Evolutionary conservation across 2,797 vertebrate species (phyloP).

Genomic region (Otus scops): DNA sequence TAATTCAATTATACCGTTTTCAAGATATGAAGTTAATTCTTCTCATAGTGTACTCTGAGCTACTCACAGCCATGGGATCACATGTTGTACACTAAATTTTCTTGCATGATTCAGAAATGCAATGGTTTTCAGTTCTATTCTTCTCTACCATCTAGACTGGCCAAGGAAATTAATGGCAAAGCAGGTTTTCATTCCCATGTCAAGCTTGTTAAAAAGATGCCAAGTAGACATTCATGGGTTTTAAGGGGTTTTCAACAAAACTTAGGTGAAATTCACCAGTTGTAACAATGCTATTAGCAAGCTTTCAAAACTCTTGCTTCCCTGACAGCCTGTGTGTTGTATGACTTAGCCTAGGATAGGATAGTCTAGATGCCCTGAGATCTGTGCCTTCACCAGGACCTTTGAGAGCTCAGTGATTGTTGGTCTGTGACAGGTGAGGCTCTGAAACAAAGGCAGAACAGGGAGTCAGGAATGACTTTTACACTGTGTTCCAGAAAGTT

Average conservation of each 20-base stretch:
- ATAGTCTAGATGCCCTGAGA: background rate
- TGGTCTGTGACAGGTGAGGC: background rate
- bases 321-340: background rate
- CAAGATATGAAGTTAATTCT: background rate
- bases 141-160: background rate
- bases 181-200: background rate
- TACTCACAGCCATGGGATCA: background rate
- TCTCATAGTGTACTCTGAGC: background rate
- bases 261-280: background rate
- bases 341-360: background rate
- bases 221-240: fast-evolving
- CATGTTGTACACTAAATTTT: background rate
- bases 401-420: background rate
- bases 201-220: background rate
- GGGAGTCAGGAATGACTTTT: background rate
- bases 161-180: background rate
- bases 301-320: background rate
- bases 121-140: background rate
- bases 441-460: background rate
- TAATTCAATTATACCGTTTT: background rate
- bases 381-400: background rate
- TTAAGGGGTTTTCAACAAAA: background rate
- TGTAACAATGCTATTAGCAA: background rate
- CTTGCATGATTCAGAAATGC: background rate
- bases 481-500: background rate